Conservation (phyloP, 2,888 invertebrate species). For the Malachius bipustulatus region DNA sequence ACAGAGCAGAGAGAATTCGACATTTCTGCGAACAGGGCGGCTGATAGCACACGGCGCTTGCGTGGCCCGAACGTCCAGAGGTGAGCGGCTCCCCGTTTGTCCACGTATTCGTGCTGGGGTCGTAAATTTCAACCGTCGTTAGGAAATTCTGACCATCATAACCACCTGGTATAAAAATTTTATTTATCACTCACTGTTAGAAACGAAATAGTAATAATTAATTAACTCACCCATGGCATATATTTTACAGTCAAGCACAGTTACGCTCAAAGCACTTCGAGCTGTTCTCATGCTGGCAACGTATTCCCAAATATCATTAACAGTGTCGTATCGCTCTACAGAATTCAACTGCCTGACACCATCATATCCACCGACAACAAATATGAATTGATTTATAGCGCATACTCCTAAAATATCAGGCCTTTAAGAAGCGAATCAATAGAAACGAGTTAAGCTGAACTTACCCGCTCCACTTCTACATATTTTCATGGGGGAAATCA, state of each 20-base stretch:
- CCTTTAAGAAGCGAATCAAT: too few relatives aligned
- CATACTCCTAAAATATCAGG: slow-evolving; percentile 53
- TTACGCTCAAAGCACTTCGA: slow-evolving; percentile 78
- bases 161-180: slow-evolving; percentile 51
- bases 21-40: slow-evolving; percentile 45
- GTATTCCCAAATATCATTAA: slow-evolving; percentile 66
- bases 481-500: slow-evolving; percentile 64
- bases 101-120: slow-evolving; percentile 68
- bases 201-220: not conserved
- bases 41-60: slow-evolving; percentile 78
- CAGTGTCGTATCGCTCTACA: slow-evolving; percentile 82
- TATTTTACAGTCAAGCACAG: slow-evolving; percentile 73
- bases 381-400: slow-evolving; percentile 73
- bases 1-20: slow-evolving; percentile 16
- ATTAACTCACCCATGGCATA: slow-evolving; percentile 67
- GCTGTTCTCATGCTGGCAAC: slow-evolving; percentile 66
- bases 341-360: slow-evolving; percentile 67
- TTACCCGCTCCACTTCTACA: slow-evolving; percentile 76
- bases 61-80: slow-evolving; percentile 83
- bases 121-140: slow-evolving; percentile 78
- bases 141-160: slow-evolving; percentile 81
- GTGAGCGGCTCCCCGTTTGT: slow-evolving; percentile 62
- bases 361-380: slow-evolving; percentile 93
- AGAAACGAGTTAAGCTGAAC: slow-evolving; percentile 7
- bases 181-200: not conserved